Conservation (phyloP, 1,140 invertebrate species). For the Aphis craccivora region DNA sequence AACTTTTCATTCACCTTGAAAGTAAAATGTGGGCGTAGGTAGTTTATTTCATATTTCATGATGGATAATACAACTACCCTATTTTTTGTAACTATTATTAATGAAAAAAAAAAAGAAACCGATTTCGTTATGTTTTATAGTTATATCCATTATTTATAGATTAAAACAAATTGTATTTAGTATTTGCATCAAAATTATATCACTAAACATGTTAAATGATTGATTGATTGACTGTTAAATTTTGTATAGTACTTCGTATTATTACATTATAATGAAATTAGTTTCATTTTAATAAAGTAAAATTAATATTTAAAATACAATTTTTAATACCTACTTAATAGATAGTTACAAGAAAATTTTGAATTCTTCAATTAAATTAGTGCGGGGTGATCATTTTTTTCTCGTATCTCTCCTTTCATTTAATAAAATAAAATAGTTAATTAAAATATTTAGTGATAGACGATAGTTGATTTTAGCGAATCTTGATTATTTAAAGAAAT, state of each 20-base stretch:
- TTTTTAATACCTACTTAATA: neutral
- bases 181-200: neutral
- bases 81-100: neutral
- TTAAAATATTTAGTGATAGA: neutral
- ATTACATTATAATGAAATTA: neutral
- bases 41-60: neutral
- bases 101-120: neutral
- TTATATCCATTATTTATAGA: neutral
- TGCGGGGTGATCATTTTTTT: neutral
- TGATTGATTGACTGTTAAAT: neutral
- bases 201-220: neutral
- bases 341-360: neutral
- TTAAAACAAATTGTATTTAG: neutral
- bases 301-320: neutral
- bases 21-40: slow-evolving; percentile 3
- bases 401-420: neutral
- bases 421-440: neutral
- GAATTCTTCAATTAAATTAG: neutral
- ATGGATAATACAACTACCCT: slow-evolving; percentile 7
- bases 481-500: neutral
- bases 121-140: neutral
- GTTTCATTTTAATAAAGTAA: neutral
- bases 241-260: neutral
- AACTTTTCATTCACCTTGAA: slow-evolving; percentile 1
- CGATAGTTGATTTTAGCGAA: too few relatives aligned